Percentiles rank a stretch among this genome's conserved stretches.
These are phyloP conservation scores for Ailuropoda melanoleuca DNA, from an alignment of 2,113 vertebrate species.

Conservation along the genomic window DNA sequence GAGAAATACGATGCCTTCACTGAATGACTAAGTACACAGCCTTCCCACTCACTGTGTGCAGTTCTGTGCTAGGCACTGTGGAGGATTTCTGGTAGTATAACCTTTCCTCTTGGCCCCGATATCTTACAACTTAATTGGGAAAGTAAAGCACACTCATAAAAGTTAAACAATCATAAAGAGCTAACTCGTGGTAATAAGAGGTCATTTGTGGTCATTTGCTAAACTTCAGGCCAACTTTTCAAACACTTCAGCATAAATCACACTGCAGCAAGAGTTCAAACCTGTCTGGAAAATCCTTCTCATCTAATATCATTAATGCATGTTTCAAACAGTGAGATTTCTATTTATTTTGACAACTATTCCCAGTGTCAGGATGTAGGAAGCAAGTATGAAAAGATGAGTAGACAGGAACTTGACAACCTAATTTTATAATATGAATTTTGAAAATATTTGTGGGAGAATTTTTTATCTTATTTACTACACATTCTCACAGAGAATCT, in stretches of 20 bases:
- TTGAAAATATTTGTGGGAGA: slow-evolving; percentile 22
- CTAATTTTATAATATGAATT: slow-evolving; percentile 46
- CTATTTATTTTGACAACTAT: slow-evolving; percentile 62
- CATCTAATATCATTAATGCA: slow-evolving; percentile 12
- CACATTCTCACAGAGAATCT: background rate
- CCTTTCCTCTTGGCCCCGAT: background rate
- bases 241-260: slow-evolving; percentile 49
- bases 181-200: background rate
- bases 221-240: slow-evolving; percentile 48
- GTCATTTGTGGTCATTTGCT: slow-evolving; percentile 44
- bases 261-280: slow-evolving; percentile 26
- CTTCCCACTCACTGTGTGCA: background rate
- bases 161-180: slow-evolving; percentile 18
- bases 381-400: slow-evolving; percentile 21
- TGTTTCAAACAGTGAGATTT: slow-evolving; percentile 34
- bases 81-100: background rate
- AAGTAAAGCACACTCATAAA: slow-evolving; percentile 7
- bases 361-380: background rate
- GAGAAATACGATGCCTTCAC: slow-evolving; percentile 21
- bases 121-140: background rate
- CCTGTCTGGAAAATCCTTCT: slow-evolving; percentile 51
- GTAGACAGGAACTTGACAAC: slow-evolving; percentile 8
- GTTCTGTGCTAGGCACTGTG: background rate
- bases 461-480: background rate
- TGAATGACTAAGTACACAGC: background rate